Evolutionary conservation across 2,888 invertebrate species (phyloP), one percentile per base, ranked within the genome.

Genomic region (Hirtodrosophila trivittata): DNA sequence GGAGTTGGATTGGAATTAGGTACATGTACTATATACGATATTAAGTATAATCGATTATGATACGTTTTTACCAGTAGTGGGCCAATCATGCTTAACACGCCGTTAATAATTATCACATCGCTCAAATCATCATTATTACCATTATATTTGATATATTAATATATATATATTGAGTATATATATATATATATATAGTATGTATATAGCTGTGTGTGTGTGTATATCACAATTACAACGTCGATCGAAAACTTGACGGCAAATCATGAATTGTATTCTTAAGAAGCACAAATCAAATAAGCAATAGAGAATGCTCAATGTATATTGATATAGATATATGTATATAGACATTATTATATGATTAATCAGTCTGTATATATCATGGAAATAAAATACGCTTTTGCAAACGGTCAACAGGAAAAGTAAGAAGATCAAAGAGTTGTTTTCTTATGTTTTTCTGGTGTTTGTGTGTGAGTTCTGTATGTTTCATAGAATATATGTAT

Each of bases 1-100:
- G n/a, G n/a, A n/a, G n/a, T 57, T 62, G 50, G 54, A 60, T 63
- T 67, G 42, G 60, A 59, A 60, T 45, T 63, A 56, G 42, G 43
- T 57, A 49, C 32, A 43, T 42, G 57, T 59, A 71, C 42, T 42
- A 52, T 59, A 58, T 38, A 55, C 16, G 38, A 63, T 66, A 58
- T 63, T 55, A 21, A 13, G 13, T 8, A 25, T 62, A 42, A 16
- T n/a, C 26, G 41, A 42, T 55, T 8, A 28, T 28, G 28, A 62
- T 73, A 75, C 69, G 62, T 43, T 52, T 70, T 89, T 89, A 89
- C 89, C 89, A 89, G 89, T 89, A 89, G 90, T 89, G 89, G 89
- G 90, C 90, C 89, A 89, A 89, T 89, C 90, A 90, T 89, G 90
- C 89, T 89, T 72, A 76, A 82, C 77, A 88, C 82, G 89, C 85